These are phyloP conservation scores for Verasper variegatus DNA, from an alignment of 2,113 vertebrate species.

Conservation along the genomic window DNA sequence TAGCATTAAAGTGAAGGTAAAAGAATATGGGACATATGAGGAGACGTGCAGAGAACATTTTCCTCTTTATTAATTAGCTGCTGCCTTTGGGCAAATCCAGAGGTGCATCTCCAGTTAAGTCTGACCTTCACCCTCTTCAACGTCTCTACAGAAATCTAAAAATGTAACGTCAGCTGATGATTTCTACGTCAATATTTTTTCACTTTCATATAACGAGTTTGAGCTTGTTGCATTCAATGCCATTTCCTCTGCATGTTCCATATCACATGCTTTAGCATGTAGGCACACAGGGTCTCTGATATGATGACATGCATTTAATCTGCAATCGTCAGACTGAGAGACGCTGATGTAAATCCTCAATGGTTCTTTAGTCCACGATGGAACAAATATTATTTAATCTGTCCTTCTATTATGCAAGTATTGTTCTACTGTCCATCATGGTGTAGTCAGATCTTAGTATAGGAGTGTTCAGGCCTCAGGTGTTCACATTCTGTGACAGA, in stretches of 20 bases:
- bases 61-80: too few relatives aligned
- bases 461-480: too few relatives aligned
- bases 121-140: neutral
- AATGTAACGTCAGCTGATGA: neutral
- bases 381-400: neutral
- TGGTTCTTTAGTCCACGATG: too few relatives aligned
- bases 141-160: neutral
- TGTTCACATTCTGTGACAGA: neutral
- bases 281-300: too few relatives aligned
- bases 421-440: neutral
- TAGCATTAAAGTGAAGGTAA: neutral
- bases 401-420: neutral
- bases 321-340: too few relatives aligned
- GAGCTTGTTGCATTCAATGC: too few relatives aligned
- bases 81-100: neutral
- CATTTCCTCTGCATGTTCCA: too few relatives aligned
- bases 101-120: neutral
- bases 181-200: too few relatives aligned
- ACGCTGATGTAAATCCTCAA: too few relatives aligned
- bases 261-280: too few relatives aligned
- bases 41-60: neutral
- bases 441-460: neutral
- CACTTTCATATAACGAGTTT: too few relatives aligned
- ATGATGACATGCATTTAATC: too few relatives aligned
- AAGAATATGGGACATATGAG: neutral